Conservation (phyloP, 92 coral and sea anemone species). For the Siderastrea radians region DNA sequence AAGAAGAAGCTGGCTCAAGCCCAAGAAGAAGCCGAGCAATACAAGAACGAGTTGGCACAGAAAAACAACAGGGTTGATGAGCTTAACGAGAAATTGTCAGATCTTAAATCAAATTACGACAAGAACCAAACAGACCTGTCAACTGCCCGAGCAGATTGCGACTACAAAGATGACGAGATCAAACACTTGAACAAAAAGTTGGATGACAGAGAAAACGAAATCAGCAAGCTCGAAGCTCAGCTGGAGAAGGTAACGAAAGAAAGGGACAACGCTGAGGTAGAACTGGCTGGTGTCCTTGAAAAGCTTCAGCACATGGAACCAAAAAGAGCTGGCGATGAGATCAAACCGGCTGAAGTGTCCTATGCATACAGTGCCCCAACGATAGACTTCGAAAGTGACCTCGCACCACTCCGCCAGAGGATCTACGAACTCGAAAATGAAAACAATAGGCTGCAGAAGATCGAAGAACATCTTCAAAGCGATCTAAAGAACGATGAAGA, state of each 20-base stretch:
- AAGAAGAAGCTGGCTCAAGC: slow-evolving; percentile 74
- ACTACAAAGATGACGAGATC: slow-evolving; percentile 78
- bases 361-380: slow-evolving; percentile 12
- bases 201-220: slow-evolving; percentile 68
- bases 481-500: slow-evolving; percentile 73
- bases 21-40: slow-evolving; percentile 77
- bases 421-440: slow-evolving; percentile 81
- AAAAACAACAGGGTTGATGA: slow-evolving; percentile 80
- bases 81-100: slow-evolving; percentile 60
- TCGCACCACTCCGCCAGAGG: slow-evolving; percentile 74
- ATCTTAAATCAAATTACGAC: slow-evolving; percentile 67
- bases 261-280: slow-evolving; percentile 76
- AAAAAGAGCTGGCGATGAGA: slow-evolving; percentile 11
- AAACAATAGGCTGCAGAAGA: slow-evolving; percentile 56
- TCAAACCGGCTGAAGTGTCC: slow-evolving; percentile 39
- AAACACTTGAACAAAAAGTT: slow-evolving; percentile 65
- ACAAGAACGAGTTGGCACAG: slow-evolving; percentile 68
- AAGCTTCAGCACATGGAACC: slow-evolving; percentile 77
- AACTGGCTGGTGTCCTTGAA: slow-evolving; percentile 77
- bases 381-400: slow-evolving; percentile 75
- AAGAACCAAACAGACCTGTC: slow-evolving; percentile 68
- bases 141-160: slow-evolving; percentile 56
- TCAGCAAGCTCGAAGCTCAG: slow-evolving; percentile 69
- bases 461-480: slow-evolving; percentile 61
- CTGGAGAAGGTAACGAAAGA: slow-evolving; percentile 77